Evolutionary conservation across 2,113 vertebrate species (phyloP), one percentile per base, ranked within the genome.

Genomic region (Coptodon bakossiorum): DNA sequence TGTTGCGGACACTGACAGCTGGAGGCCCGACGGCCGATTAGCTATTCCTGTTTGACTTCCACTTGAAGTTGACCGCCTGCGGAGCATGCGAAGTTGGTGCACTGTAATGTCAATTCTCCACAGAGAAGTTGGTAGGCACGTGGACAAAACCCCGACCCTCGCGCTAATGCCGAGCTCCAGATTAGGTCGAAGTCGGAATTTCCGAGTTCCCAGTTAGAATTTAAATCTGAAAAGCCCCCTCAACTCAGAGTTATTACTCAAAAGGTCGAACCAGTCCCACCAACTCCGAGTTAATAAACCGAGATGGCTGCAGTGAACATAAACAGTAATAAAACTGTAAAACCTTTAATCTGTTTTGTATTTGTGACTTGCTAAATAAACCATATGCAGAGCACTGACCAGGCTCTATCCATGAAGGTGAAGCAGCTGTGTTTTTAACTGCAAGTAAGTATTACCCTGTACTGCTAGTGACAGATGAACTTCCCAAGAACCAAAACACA

Each of bases 121-220:
- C 4, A 40, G 63, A 68, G 34, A 40, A 40, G 19, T 14, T 40
- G 19, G 34, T 22, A 68, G 63, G 63, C 11, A 40, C 6, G 4
- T 22, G 63, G 63, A 40, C 34, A 66, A 38, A 66, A 66, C 61
- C 10, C 34, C 0, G 0, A 68, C 6, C 4, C 34, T 38, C 2
- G 3, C 1, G 1, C 63, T 40, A 14, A 68, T 68, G 1, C 63
- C 3, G 63, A 38, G 63, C 40, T 22, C 63, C 34, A 14, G 63
- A 68, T 68, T 2, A 68, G 36, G 63, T 22, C 0, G 0, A 68
- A 13, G 4, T 40, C 7, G 1, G 63, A 68, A 68, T 40, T 40
- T 40, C 36, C 12, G 0, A 40, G 63, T 40, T 68, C 36, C n/a
- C 2, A 22, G n/a, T 68, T 36, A 22, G 36, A 68, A 40, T 68